phyloP scores from a whole-genome alignment of 2,113 vertebrate genomes.

The Ptyas mucosa region DNA sequence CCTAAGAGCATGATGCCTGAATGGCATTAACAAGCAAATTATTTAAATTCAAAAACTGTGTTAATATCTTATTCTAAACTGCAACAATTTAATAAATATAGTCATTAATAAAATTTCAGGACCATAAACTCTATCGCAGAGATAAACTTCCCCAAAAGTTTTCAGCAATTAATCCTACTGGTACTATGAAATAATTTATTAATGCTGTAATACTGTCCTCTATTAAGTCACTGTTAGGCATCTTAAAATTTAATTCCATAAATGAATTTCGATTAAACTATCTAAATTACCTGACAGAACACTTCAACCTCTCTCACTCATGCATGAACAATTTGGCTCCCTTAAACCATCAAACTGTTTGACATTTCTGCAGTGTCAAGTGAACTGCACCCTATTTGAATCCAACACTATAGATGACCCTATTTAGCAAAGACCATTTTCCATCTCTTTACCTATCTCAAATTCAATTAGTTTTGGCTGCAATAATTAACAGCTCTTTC shows the following conservation, averaged over 20 bases:
- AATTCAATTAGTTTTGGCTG: constrained; percentile 8
- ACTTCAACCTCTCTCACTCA: constrained; percentile 43
- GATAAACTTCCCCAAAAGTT: neutral
- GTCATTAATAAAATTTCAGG: neutral
- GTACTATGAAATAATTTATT: neutral
- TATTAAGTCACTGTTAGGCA: neutral
- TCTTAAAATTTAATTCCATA: neutral
- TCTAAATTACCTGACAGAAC: constrained; percentile 50
- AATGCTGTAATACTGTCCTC: neutral
- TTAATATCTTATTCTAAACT: neutral
- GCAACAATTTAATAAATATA: neutral
- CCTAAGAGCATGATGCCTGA: constrained; percentile 52
- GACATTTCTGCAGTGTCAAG: constrained; percentile 31
- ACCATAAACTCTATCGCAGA: neutral
- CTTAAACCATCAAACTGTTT: constrained; percentile 37
- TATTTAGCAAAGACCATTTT: neutral
- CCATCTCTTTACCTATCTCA: neutral
- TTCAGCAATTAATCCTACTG: neutral
- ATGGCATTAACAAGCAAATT: constrained; percentile 54
- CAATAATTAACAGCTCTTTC: neutral
- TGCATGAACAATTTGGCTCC: constrained; percentile 44
- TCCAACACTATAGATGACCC: neutral
- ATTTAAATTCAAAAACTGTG: neutral
- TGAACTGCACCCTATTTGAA: constrained; percentile 26
- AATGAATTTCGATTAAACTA: neutral